phyloP scores from a whole-genome alignment of 2,113 vertebrate genomes.

The Sinocyclocheilus maitianheensis region DNA sequence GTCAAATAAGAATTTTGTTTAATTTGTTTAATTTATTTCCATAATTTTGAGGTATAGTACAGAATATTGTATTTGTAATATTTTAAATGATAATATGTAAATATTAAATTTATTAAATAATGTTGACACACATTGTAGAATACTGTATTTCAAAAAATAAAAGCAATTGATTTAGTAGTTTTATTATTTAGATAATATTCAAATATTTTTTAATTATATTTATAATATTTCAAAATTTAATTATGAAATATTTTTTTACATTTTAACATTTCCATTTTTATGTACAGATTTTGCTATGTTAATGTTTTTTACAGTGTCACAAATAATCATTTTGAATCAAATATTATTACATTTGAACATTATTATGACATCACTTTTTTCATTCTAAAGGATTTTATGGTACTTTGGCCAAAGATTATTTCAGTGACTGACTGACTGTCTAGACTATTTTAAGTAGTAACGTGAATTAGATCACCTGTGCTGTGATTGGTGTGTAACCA shows the following conservation, averaged over 20 bases:
- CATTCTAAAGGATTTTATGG: not conserved
- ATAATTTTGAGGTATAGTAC: not conserved
- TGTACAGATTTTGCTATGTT: not conserved
- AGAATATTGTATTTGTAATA: not conserved
- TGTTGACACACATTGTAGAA: not conserved
- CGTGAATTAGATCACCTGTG: not conserved
- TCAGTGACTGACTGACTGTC: not conserved
- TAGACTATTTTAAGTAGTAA: not conserved
- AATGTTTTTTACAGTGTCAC: not conserved
- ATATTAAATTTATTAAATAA: not conserved
- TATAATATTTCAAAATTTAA: not conserved
- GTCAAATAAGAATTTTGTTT: not conserved
- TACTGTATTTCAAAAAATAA: not conserved
- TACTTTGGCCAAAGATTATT: not conserved
- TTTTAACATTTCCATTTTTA: not conserved
- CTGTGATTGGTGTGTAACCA: not conserved
- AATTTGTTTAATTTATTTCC: not conserved
- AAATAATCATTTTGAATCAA: not conserved
- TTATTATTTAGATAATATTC: not conserved
- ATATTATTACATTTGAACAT: not conserved
- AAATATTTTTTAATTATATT: not conserved
- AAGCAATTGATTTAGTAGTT: not conserved
- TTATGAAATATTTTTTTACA: not conserved
- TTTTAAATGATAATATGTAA: not conserved
- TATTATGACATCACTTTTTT: slow-evolving; percentile 3